Evolutionary conservation across 2,888 invertebrate genomes (phyloP).

Genomic region (Mythimna impura): DNA sequence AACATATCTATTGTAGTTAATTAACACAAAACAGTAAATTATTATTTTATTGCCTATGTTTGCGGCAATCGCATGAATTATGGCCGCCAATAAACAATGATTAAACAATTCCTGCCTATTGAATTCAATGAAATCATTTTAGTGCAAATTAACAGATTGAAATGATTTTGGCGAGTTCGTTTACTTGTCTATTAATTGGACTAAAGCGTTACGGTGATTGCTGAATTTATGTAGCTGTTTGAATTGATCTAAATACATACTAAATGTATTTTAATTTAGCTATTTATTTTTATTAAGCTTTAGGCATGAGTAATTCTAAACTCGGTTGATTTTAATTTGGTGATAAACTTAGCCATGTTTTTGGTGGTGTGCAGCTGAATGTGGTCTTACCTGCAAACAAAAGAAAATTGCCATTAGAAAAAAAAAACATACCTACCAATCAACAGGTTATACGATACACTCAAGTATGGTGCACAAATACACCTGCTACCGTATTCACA

Average conservation of each 20-base stretch:
- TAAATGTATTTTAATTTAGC: constrained; percentile 22
- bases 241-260: constrained; percentile 28
- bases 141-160: constrained; percentile 52
- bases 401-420: constrained; percentile 38
- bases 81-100: constrained; percentile 64
- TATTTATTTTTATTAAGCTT: constrained; percentile 41
- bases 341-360: constrained; percentile 37
- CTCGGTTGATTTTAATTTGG: background rate
- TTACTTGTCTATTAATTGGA: constrained; percentile 52
- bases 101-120: constrained; percentile 62
- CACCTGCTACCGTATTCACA: background rate
- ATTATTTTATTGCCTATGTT: constrained; percentile 64
- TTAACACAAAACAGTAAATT: constrained; percentile 66
- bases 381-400: constrained; percentile 75
- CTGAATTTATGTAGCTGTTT: constrained; percentile 42
- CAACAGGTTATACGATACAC: background rate
- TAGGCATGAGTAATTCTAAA: constrained; percentile 6
- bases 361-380: background rate
- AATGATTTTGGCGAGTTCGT: constrained; percentile 53
- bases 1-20: constrained; percentile 63
- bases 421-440: background rate
- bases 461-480: too few relatives aligned
- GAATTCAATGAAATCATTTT: constrained; percentile 63
- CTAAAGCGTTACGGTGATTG: constrained; percentile 41
- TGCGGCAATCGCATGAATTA: constrained; percentile 65